Evolutionary conservation across 2,113 vertebrate genomes (phyloP), one percentile per base, ranked within the genome.

Genomic region (Megaleporinus macrocephalus): DNA sequence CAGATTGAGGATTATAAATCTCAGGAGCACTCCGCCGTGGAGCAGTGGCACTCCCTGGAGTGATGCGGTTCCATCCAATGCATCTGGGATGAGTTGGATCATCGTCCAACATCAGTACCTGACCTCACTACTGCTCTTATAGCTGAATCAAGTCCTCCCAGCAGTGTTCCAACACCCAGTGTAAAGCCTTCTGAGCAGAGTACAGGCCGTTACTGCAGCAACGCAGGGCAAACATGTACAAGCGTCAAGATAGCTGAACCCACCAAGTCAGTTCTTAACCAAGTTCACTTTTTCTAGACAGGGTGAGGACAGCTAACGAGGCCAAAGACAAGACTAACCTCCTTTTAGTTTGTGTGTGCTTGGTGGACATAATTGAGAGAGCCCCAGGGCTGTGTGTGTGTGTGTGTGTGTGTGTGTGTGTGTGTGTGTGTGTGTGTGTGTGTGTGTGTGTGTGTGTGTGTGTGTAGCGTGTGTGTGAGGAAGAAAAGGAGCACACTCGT

Each of bases 401-500:
- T 84, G 29, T 84, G 65, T 49, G 27, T 61, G 22, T 69, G 26
- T 70, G 27, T 20, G 24, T 49, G 16, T 75, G 62, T 83, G 47
- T 75, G 65, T 53, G 27, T 26, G 12, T 62, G 24, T 70, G 27
- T 71, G 27, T 26, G 26, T 36, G 18, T 80, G 62, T 84, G 29
- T 84, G 65, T 49, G 27, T 61, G 22, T 69, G 26, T 70, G 27
- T 20, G 24, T 49, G 16, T 75, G n/a, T 53, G 81, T 71, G 65
- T 49, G 59, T 16, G 22, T 22, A 30, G 24, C n/a, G 59, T 62
- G 27, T 20, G 22, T 20, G 47, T 18, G 59, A 81, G 68, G 68
- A 84, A 71, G 57, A 44, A 20, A 76, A 80, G 71, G 44, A 55
- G 72, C 49, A 49, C 65, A 76, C 69, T 78, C 0, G 72, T 55